phyloP scores from a whole-genome alignment of 2,797 vertebrate species.

The Emydoidea blandingii region DNA sequence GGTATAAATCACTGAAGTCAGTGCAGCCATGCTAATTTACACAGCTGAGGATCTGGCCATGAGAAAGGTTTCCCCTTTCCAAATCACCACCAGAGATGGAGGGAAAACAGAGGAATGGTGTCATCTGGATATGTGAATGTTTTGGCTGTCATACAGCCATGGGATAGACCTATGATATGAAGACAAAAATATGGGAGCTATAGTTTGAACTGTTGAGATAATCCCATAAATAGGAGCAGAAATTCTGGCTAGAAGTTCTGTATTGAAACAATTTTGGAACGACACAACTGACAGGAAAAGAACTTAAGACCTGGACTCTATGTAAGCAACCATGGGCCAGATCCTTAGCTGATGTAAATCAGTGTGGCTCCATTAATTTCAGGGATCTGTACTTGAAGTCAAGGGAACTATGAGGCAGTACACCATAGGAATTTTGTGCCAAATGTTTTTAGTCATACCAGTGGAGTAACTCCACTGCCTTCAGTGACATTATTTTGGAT shows the following conservation, averaged over 20 bases:
- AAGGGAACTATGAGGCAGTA: constrained; percentile 45
- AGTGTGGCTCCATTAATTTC: constrained; percentile 65
- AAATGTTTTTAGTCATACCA: constrained; percentile 55
- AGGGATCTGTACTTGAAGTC: constrained; percentile 55
- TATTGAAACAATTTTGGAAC: constrained; percentile 67
- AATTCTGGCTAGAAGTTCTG: constrained; percentile 67
- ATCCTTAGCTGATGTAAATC: constrained; percentile 75
- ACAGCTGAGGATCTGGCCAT: constrained; percentile 52
- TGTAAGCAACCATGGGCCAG: constrained; percentile 29
- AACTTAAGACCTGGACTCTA: constrained; percentile 54
- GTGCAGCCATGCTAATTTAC: constrained; percentile 66
- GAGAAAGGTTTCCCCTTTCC: constrained; percentile 21
- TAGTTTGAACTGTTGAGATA: constrained; percentile 65
- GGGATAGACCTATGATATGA: constrained; percentile 55
- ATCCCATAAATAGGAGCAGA: constrained; percentile 72
- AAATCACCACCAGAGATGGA: constrained; percentile 49
- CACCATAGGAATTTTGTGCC: constrained; percentile 11
- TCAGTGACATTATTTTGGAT: constrained; percentile 51
- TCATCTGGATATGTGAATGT: constrained; percentile 68
- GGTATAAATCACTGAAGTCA: constrained; percentile 59
- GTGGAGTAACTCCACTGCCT: constrained; percentile 3
- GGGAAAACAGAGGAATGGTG: constrained; percentile 49
- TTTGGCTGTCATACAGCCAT: constrained; percentile 59
- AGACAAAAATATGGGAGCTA: constrained; percentile 68
- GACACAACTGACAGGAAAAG: constrained; percentile 54